Evolutionary conservation across 2,797 vertebrate genomes (phyloP).

Genomic region (Sebastes kiyomatsui): DNA sequence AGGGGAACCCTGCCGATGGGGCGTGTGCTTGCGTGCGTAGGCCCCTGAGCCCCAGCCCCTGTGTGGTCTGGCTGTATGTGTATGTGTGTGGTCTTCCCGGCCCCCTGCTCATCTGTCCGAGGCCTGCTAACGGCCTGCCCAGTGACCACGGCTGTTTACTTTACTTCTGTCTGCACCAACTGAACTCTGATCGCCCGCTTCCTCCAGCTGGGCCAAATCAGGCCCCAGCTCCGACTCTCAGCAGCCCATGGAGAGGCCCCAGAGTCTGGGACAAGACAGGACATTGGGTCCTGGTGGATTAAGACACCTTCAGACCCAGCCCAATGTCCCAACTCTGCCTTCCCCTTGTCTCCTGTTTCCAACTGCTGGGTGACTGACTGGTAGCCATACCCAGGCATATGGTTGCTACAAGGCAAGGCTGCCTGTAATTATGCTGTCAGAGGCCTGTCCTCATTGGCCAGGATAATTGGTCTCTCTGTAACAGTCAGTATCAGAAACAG

Average conservation of each 20-base stretch:
- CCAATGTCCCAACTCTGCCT: conserved; percentile 45
- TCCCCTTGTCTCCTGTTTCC: conserved; percentile 49
- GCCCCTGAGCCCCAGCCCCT: conserved; percentile 80
- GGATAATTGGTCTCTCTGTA: conserved; percentile 79
- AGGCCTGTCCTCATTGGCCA: conserved; percentile 78
- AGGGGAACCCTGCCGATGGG: conserved; percentile 78
- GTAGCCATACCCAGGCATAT: conserved; percentile 61
- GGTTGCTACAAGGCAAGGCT: conserved; percentile 64
- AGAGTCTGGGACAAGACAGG: conserved; percentile 72
- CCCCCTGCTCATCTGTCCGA: conserved; percentile 96
- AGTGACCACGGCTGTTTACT: conserved; percentile 99
- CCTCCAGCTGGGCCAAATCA: conserved; percentile 99
- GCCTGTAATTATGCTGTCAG: conserved; percentile 81
- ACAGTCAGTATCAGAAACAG: conserved; percentile 75
- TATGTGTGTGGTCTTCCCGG: conserved; percentile 82
- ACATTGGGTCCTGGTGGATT: conserved; percentile 71
- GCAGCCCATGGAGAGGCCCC: conserved; percentile 72
- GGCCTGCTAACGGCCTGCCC: conserved; percentile 97
- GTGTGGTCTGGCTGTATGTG: conserved; percentile 80
- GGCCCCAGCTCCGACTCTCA: conserved; percentile 81
- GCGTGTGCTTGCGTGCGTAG: conserved; percentile 87
- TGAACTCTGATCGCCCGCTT: conserved; percentile 93
- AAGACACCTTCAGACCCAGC: conserved; percentile 69
- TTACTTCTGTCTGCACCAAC: conserved; percentile 98
- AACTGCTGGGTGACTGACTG: conserved; percentile 58